These are phyloP conservation scores for Phalera bucephala DNA, from an alignment of 2,888 invertebrate genomes.

Conservation along the genomic window DNA sequence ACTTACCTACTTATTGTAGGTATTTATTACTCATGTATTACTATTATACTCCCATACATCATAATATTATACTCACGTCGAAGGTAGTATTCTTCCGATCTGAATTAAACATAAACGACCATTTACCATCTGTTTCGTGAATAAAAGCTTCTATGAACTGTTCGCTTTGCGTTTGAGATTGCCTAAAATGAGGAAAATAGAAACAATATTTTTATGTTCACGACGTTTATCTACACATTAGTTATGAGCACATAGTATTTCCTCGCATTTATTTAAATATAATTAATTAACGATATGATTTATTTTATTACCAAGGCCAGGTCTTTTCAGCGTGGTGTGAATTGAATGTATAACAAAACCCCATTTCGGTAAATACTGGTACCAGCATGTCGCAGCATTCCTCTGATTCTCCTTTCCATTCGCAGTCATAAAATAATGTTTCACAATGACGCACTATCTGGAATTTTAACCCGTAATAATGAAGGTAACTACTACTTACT, in stretches of 20 bases:
- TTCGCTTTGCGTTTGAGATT: slow-evolving; percentile 59
- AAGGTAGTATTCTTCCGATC: slow-evolving; percentile 69
- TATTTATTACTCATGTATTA: no score
- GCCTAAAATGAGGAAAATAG: slow-evolving; percentile 48
- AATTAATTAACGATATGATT: background rate
- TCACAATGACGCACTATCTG: slow-evolving; percentile 85
- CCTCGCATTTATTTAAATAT: no score
- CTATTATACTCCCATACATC: no score
- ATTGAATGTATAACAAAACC: slow-evolving; percentile 89
- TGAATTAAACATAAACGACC: slow-evolving; percentile 84
- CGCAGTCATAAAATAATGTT: slow-evolving; percentile 83
- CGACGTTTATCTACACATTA: no score
- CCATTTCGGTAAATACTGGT: slow-evolving; percentile 89
- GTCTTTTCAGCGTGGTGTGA: slow-evolving; percentile 81
- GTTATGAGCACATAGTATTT: no score
- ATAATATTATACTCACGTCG: slow-evolving; percentile 52
- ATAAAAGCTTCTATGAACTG: slow-evolving; percentile 79
- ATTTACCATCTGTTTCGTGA: slow-evolving; percentile 86
- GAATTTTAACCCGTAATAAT: no score
- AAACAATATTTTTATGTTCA: background rate
- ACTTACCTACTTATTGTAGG: no score
- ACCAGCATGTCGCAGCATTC: slow-evolving; percentile 86
- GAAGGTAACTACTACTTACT: no score
- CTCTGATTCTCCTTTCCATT: slow-evolving; percentile 86
- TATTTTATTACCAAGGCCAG: slow-evolving; percentile 74